phyloP scores from a whole-genome alignment of 2,888 invertebrate species.

The Cephus rjabovi region DNA sequence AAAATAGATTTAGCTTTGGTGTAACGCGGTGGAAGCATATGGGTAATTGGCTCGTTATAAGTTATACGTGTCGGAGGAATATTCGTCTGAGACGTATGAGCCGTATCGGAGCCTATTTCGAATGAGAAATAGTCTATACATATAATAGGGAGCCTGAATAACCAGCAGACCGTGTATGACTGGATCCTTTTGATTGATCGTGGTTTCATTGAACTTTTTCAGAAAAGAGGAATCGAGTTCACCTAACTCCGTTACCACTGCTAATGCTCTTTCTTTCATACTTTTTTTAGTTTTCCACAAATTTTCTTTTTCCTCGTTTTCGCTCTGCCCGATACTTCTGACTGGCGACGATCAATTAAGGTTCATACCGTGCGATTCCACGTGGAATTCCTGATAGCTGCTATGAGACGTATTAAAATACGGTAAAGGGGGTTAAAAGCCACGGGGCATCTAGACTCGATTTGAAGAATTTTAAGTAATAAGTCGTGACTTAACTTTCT shows the following conservation, averaged over 20 bases:
- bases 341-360: neutral
- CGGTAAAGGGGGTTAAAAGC: neutral
- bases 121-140: neutral
- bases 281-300: neutral
- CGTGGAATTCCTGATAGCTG: neutral
- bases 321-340: neutral
- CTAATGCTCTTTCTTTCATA: neutral
- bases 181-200: neutral
- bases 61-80: neutral
- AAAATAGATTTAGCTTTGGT: neutral
- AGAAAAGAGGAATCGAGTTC: neutral
- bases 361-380: neutral
- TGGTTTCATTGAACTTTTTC: neutral
- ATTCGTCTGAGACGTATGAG: neutral
- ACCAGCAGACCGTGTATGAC: neutral
- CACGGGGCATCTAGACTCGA: slow-evolving; percentile 1
- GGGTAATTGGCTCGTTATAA: slow-evolving; percentile 4
- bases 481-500: neutral
- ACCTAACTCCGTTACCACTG: neutral
- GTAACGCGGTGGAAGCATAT: neutral
- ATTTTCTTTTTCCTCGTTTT: neutral
- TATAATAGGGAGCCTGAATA: neutral
- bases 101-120: neutral
- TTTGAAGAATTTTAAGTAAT: neutral
- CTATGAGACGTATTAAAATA: neutral